A percentile compares a stretch with the other conserved stretches of the same genome.
phyloP scores from a whole-genome alignment of 2,797 vertebrate species.

The Microctenopoma lineatum region DNA sequence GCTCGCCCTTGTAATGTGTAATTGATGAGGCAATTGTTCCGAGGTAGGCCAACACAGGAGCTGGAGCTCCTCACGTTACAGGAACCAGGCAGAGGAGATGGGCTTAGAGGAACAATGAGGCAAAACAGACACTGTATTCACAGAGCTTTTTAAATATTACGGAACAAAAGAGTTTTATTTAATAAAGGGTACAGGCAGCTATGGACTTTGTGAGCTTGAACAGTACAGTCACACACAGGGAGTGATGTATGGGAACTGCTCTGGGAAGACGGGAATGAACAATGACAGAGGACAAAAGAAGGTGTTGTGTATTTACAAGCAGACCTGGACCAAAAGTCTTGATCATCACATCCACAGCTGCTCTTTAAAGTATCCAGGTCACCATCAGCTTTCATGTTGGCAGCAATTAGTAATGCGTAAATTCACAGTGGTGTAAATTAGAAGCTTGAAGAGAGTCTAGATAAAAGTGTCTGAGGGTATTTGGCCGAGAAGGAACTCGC shows the following conservation, averaged over 20 bases:
- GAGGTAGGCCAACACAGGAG: slow-evolving; percentile 52
- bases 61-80: slow-evolving; percentile 70
- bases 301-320: not conserved
- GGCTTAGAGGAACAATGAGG: slow-evolving; percentile 35
- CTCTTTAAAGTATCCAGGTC: not conserved
- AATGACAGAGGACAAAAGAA: slow-evolving; percentile 24
- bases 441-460: not conserved
- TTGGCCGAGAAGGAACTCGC: not conserved
- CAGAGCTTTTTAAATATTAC: slow-evolving; percentile 39
- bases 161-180: slow-evolving; percentile 53
- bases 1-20: slow-evolving; percentile 63
- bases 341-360: not conserved
- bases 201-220: slow-evolving; percentile 15
- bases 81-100: slow-evolving; percentile 51
- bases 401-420: not conserved
- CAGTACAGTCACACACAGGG: not conserved
- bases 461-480: not conserved
- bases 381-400: not conserved
- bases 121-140: slow-evolving; percentile 27
- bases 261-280: slow-evolving; percentile 25
- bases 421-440: not conserved
- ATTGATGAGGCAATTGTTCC: slow-evolving; percentile 79
- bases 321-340: not conserved
- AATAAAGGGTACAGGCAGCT: slow-evolving; percentile 33
- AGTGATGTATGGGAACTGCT: slow-evolving; percentile 27